Base-by-base conservation (phyloP, 2,113 vertebrate species). In the Phylloscopus trochiloides region DNA sequence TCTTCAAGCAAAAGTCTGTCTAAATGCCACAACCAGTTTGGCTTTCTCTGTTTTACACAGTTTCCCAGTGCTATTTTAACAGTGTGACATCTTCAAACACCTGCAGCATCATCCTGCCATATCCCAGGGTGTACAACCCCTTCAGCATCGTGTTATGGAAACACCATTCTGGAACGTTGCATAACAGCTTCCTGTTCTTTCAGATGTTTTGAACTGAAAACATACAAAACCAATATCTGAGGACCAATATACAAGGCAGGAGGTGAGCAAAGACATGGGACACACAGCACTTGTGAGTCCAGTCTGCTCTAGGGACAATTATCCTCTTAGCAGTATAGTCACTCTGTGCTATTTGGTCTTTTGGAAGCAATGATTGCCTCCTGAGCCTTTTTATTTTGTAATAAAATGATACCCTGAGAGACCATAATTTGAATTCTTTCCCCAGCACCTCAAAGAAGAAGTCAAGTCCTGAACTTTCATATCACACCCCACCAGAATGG, bases 201-300 rank as follows among this genome's bases (percentile, higher is more conserved):
- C 51, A 62, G 17, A 38, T 8, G 10, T 7, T 52, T 87, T 67
- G 34, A 78, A 62, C 9, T 50, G 38, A 84, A 84, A 66, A 71
- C 0, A 0, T 62, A 18, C 12, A 66, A 67, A 78, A 17, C 5
- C 5, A 47, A 13, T 28, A 54, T 36, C 36, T 78, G 57, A 63
- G 22, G 47, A 54, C 14, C 36, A 34, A 28, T 12, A 18, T 26
- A 20, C 1, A 1, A 66, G 11, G 19, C 18, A 71, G 13, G 8
- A 15, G 29, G 4, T 17, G 10, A 92, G 47, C 7, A 90, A 90
- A 90, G 10, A 10, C 38, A 45, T 74, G 34, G 0, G 0, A 38
- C 5, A 17, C 12, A 36, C 3, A 62, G 51, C 1, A 0, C 13
- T 31, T 25, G 22, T 45, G n/a, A 52, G 1, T 13, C 25, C 59